A percentile compares a stretch with the other conserved stretches of the same genome.
phyloP scores from a whole-genome alignment of 2,113 vertebrate species.

The Bubo bubo region DNA sequence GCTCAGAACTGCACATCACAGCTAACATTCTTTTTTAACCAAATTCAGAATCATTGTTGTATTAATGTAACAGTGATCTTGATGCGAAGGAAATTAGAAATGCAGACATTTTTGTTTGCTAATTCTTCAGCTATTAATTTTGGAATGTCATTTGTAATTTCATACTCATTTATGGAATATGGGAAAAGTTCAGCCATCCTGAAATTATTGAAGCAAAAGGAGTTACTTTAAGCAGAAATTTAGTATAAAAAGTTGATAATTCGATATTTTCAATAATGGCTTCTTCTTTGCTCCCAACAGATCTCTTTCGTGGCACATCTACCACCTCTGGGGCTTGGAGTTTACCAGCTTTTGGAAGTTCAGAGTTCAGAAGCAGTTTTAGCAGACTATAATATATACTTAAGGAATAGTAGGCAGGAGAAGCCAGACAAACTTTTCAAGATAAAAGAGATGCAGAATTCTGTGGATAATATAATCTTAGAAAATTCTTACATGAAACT shows the following conservation, averaged over 20 bases:
- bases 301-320: conserved; percentile 83
- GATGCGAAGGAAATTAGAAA: background rate
- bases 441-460: conserved; percentile 68
- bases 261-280: background rate
- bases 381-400: conserved; percentile 76
- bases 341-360: conserved; percentile 82
- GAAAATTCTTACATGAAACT: conserved; percentile 85
- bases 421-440: conserved; percentile 74
- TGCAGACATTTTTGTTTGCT: background rate
- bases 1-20: background rate
- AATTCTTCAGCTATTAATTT: background rate
- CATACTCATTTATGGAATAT: background rate
- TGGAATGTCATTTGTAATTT: background rate
- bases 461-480: conserved; percentile 71
- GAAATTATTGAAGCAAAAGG: background rate
- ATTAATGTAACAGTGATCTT: background rate
- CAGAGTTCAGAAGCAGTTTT: conserved; percentile 69
- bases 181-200: background rate
- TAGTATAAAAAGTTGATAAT: background rate
- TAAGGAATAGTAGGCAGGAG: conserved; percentile 27
- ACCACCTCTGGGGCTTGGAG: conserved; percentile 82
- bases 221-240: background rate
- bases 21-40: background rate
- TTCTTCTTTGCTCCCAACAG: conserved; percentile 64
- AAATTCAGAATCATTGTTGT: background rate